Evolutionary conservation across 2,888 invertebrate species (phyloP).

Genomic region (Platycheirus rosarum): DNA sequence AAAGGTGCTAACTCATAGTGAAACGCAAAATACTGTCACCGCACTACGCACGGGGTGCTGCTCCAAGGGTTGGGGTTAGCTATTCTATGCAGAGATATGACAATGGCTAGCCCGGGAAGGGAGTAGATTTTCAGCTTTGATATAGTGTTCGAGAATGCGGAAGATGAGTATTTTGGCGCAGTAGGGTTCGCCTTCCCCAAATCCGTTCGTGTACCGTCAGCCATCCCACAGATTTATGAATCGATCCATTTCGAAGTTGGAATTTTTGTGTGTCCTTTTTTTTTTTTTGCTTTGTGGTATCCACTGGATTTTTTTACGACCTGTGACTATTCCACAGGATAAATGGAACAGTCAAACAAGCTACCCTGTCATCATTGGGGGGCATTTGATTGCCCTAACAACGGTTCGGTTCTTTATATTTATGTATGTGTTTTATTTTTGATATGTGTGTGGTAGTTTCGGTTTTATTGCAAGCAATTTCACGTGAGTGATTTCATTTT

Average conservation of each 20-base stretch:
- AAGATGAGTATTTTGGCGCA: constrained; percentile 1
- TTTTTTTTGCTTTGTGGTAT: constrained; percentile 62
- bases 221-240: constrained; percentile 57
- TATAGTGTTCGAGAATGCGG: constrained; percentile 26
- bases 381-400: neutral
- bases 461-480: constrained; percentile 63
- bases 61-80: too few relatives aligned
- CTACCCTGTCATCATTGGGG: neutral
- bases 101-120: neutral
- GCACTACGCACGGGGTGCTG: constrained; percentile 1
- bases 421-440: neutral
- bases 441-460: constrained; percentile 28
- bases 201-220: constrained; percentile 40
- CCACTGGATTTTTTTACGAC: constrained; percentile 62
- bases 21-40: constrained; percentile 31
- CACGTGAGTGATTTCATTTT: constrained; percentile 67
- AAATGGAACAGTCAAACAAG: constrained; percentile 35
- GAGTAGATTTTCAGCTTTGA: constrained; percentile 23
- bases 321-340: constrained; percentile 50
- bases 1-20: constrained; percentile 41
- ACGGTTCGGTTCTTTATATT: neutral
- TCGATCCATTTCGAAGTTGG: constrained; percentile 44
- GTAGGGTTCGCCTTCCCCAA: constrained; percentile 14
- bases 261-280: constrained; percentile 28
- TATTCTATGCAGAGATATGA: constrained; percentile 4